Conservation (phyloP, 2,888 invertebrate species). For the Escarpia spicata region DNA sequence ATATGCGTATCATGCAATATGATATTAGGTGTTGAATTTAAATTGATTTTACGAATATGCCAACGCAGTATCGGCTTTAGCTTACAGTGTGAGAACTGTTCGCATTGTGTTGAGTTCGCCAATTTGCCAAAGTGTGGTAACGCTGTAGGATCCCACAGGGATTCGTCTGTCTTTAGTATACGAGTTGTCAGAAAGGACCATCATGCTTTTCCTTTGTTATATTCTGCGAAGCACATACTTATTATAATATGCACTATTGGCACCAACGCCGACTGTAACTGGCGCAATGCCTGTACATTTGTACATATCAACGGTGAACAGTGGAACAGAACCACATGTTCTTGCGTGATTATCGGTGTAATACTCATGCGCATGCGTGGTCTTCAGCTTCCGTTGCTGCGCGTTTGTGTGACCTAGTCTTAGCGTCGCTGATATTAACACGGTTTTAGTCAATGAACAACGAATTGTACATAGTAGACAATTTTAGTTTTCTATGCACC, state of each 20-base stretch:
- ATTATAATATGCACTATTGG: not conserved
- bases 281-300: not conserved
- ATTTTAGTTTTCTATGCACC: conserved; percentile 16
- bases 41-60: not conserved
- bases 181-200: not conserved
- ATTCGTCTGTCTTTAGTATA: not conserved
- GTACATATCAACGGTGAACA: not conserved
- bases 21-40: not conserved
- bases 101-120: not conserved
- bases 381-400: not conserved
- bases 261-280: not conserved
- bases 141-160: not conserved
- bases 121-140: conserved; percentile 16
- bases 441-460: conserved; percentile 7
- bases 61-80: not conserved
- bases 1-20: not conserved
- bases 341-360: too few relatives aligned
- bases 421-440: conserved; percentile 9
- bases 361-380: not conserved
- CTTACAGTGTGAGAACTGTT: not conserved
- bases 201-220: not conserved
- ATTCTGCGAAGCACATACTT: not conserved
- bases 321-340: not conserved
- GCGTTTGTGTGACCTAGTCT: not conserved
- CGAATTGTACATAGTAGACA: not conserved